Base-by-base conservation (phyloP, 2,888 invertebrate genomes). In the Dasypogon diadema region DNA sequence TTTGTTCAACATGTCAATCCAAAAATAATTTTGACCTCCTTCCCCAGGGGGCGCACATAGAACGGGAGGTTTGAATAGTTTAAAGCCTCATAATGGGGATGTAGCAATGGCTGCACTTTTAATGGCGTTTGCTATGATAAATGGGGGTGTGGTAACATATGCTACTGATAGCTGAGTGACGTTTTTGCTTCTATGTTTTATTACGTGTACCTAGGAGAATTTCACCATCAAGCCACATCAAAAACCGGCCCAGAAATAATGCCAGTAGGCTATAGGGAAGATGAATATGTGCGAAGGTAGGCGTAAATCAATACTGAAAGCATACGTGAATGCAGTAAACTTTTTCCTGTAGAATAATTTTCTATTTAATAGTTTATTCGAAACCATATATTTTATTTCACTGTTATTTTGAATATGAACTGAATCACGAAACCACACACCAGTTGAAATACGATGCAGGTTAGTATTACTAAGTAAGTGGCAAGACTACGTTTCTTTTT, bases 1-100 rank as follows among this genome's bases (percentile, higher is more conserved):
- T 14, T 37, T 21, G 26, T 24, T 65, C 65, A 65, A 65, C 48
- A 65, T 65, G 48, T 65, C 65, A 65, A 65, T 65, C 24, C 65
- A 65, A 46, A 65, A 65, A 65, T 65, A 48, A 65, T 65, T 21
- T 48, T 65, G 65, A 65, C 46, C 63, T 37, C 37, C 37, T 42
- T 63, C 63, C 63, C 42, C 22, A 30, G 63, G 63, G 22, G 10
- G 34, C 6, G 34, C 34, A 1, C 42, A 42, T 22, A 26, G 46
- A 24, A 22, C 22, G 48, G 24, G 24, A 21, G 22, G 24, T 14
- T 16, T 65, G 24, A 65, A 46, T 26, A 48, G 12, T 34, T 14
- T 24, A 63, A 42, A 22, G 21, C 37, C 18, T 8, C 63, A 3
- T 34, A 1, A 42, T 30, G 22, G 22, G 3, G 3, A 58, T 24